Evolutionary conservation across 2,888 invertebrate genomes (phyloP).

Genomic region (Celastrina argiolus): DNA sequence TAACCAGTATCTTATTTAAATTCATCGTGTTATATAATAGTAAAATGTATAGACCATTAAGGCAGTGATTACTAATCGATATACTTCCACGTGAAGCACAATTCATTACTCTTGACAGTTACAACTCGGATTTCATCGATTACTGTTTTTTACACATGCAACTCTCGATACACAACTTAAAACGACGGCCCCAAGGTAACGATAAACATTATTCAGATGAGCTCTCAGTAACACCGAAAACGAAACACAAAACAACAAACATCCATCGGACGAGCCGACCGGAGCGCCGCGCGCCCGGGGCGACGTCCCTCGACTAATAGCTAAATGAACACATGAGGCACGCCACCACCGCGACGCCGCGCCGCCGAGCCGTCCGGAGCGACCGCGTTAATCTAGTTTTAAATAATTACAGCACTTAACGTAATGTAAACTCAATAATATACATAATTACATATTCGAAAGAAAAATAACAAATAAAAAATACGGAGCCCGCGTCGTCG

Average conservation of each 20-base stretch:
- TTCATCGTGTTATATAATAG: constrained; percentile 13
- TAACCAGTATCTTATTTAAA: constrained; percentile 15
- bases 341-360: constrained; percentile 58
- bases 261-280: constrained; percentile 61
- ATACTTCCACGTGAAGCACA: constrained; percentile 23
- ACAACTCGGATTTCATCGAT: constrained; percentile 11
- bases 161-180: constrained; percentile 27
- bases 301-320: constrained; percentile 69
- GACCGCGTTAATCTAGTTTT: constrained; percentile 58
- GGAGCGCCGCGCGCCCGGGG: constrained; percentile 56
- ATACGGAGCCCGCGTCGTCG: constrained; percentile 43
- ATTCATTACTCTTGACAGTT: constrained; percentile 16
- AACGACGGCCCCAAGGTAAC: constrained; percentile 59
- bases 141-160: constrained; percentile 30
- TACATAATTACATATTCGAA: constrained; percentile 77
- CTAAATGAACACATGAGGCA: constrained; percentile 78
- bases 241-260: constrained; percentile 73
- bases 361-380: constrained; percentile 47
- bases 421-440: constrained; percentile 75
- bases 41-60: constrained; percentile 31
- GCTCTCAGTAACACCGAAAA: constrained; percentile 65
- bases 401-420: constrained; percentile 74
- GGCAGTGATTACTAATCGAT: constrained; percentile 31
- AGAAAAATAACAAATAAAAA: constrained; percentile 54
- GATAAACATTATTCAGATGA: constrained; percentile 76